Evolutionary conservation across 2,113 vertebrate species (phyloP), one percentile per base, ranked within the genome.

Genomic region (Gopherus flavomarginatus): DNA sequence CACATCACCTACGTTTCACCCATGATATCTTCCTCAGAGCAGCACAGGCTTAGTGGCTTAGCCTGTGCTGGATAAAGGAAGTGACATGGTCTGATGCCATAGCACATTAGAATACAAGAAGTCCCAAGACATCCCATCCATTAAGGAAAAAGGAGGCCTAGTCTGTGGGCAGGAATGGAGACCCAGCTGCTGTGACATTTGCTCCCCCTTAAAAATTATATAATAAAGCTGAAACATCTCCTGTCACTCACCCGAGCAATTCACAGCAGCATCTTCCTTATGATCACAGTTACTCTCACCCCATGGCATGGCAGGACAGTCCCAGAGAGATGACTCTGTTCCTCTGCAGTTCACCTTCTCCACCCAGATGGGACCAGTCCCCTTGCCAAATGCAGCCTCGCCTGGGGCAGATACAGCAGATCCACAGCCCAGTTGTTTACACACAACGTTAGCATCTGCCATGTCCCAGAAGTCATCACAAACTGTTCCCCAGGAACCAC

Each of bases 321-420:
- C 93, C 97, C 97, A 98, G 38, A 98, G 72, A 22, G 87, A 94
- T 22, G 96, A 89, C 6, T 98, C 97, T 12, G 94, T 90, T 4
- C 96, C 96, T 83, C 31, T 90, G 89, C 97, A 98, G 9, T 88
- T 65, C 50, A 98, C 77, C 8, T 96, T 82, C 56, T 85, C 96
- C 77, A 97, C 93, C 97, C 96, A 98, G 62, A 98, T 96, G 9
- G 94, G 96, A 7, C 97, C 97, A 8, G 88, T 95, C 1, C 97
- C 97, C 49, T 62, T 90, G n/a, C 97, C 97, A 29, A 95, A 98
- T 0, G 56, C 81, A 10, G 97, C 96, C 56, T 97, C 94, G 38
- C 91, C 85, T 4, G 82, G 72, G 3, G 95, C 91, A 12, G 59
- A 49, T 78, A 91, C 19, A n/a, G 97, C 96, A 10, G 56, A 8